Evolutionary conservation across 2,888 invertebrate species (phyloP).

Genomic region (Netelia fuscicornis): DNA sequence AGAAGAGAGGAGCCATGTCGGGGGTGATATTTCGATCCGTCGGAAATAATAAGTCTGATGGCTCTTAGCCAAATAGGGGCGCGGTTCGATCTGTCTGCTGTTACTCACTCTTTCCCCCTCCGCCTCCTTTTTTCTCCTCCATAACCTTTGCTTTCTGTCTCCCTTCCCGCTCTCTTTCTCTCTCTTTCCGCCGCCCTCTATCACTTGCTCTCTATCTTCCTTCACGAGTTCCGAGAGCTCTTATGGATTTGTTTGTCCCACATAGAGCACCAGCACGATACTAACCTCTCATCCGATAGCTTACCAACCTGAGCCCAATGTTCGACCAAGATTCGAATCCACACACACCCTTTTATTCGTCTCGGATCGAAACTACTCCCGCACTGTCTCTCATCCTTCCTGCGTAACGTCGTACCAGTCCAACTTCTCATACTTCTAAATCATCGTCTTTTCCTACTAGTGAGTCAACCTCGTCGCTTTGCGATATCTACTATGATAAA

Average conservation of each 20-base stretch:
- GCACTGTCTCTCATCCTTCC: not conserved
- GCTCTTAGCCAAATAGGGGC: conserved; percentile 79
- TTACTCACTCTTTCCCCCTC: conserved; percentile 32
- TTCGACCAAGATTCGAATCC: conserved; percentile 45
- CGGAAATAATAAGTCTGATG: conserved; percentile 78
- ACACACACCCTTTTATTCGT: conserved; percentile 19
- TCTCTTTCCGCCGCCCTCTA: conserved; percentile 15
- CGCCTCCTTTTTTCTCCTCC: conserved; percentile 3
- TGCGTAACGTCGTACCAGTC: not conserved
- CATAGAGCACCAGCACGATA: conserved; percentile 57
- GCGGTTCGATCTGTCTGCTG: conserved; percentile 64
- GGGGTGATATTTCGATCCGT: conserved; percentile 74
- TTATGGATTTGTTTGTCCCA: conserved; percentile 79
- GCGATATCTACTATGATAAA: no score
- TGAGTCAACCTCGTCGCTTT: no score
- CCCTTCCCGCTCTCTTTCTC: not conserved
- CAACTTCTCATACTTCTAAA: not conserved
- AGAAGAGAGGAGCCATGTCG: conserved; percentile 46
- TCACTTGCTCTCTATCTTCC: not conserved
- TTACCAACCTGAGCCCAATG: conserved; percentile 50
- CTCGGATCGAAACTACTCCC: conserved; percentile 9
- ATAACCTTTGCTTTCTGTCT: conserved; percentile 16
- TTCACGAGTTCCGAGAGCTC: conserved; percentile 55
- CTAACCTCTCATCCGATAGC: conserved; percentile 51
- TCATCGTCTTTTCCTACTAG: no score